Conservation (phyloP, 2,113 vertebrate species). For the Caretta caretta region DNA sequence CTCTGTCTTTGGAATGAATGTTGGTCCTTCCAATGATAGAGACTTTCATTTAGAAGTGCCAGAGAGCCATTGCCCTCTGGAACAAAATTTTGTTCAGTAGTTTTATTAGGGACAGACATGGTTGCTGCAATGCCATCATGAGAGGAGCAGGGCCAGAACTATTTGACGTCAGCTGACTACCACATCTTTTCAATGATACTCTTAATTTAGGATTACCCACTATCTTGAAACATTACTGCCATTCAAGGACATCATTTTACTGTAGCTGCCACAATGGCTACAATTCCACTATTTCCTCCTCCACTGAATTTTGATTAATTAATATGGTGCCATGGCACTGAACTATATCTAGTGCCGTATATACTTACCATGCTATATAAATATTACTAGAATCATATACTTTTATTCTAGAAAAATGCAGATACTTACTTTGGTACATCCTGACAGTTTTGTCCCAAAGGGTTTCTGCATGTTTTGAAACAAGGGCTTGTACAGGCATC, state of each 20-base stretch:
- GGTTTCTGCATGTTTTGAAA: slow-evolving; percentile 94
- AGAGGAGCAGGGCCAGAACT: background rate
- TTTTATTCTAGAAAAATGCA: background rate
- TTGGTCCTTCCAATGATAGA: background rate
- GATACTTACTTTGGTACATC: slow-evolving; percentile 88
- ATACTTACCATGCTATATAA: background rate
- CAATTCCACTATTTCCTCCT: background rate
- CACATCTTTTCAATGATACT: background rate
- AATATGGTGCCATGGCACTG: background rate
- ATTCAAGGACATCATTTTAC: background rate
- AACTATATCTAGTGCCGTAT: rapidly evolving
- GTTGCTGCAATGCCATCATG: background rate
- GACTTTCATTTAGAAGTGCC: background rate
- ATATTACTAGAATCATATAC: background rate
- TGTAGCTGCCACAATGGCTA: background rate
- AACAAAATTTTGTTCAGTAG: background rate
- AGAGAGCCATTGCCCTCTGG: background rate
- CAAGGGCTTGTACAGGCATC: slow-evolving; percentile 91
- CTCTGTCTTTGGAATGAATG: background rate
- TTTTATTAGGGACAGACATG: background rate
- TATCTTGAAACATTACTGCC: background rate
- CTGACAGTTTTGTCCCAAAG: slow-evolving; percentile 83
- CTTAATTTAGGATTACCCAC: rapidly evolving
- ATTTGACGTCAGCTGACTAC: background rate
- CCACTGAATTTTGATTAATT: background rate